Base-by-base conservation (phyloP, 2,888 invertebrate species). In the Erynnis tages region DNA sequence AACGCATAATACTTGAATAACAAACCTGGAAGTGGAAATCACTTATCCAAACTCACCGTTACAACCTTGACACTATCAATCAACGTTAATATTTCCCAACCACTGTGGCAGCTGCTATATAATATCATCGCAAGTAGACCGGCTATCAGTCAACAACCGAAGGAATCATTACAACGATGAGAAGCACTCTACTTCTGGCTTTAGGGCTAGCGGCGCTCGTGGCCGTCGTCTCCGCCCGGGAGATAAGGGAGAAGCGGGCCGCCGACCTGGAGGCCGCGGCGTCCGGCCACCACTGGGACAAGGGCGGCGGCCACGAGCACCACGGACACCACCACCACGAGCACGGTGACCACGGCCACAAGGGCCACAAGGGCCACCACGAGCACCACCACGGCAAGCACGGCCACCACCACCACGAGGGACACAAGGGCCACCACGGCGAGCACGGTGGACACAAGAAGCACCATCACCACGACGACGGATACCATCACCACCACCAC, bases 351-450 rank as follows among this genome's bases (percentile, higher is more conserved):
- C 91, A 93, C 63, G 93, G 91, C 1, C 92, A 94, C 50, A 93
- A 94, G 59, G 93, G 93, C 3, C 93, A 94, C 84, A 93, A 94
- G 61, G 91, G 91, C 10, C 84, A 91, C 59, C 93, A 94, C 61
- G 91, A 91, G 32, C 90, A 93, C 56, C 91, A 92, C 56, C 92
- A 93, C 63, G 93, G 92, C 10, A 89, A 93, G 57, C 93, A 94
- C 62, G 95, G 95, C 1, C 93, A 94, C 67, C 92, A 93, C 58
- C 91, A 93, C 65, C 93, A 94, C 63, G 93, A 91, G 63, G 90
- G 90, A 0, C 91, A 92, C 57, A 84, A 89, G 54, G 92, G 92
- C 0, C 87, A 92, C 63, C 92, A 90, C 67, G 91, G 79, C 35
- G 93, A 93, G 66, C 79, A 91, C 17, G 92, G 90, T 4, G 93